Percentiles rank a stretch among this genome's conserved stretches.
Evolutionary conservation across 64 coral and sea anemone species (phyloP).

Genomic region (Stichodactyla helianthus): DNA sequence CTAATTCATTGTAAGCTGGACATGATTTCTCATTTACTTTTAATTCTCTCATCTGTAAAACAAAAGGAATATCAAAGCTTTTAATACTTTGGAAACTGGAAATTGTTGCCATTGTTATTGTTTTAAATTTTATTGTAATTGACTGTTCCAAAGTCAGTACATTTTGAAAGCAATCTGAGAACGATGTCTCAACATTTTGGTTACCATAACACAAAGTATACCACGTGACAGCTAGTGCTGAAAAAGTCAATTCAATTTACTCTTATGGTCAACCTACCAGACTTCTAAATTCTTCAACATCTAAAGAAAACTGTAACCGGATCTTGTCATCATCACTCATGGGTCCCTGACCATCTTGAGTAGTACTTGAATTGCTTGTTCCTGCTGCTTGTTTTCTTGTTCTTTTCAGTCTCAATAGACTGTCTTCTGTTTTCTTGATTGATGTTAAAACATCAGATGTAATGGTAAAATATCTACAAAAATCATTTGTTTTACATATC

Average conservation of each 20-base stretch:
- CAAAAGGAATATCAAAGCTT: not conserved
- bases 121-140: too few species aligned
- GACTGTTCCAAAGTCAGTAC: too few species aligned
- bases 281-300: constrained; percentile 72
- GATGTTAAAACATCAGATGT: constrained; percentile 89
- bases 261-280: not conserved
- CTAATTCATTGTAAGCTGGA: constrained; percentile 57
- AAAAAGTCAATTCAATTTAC: too few species aligned
- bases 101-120: too few species aligned
- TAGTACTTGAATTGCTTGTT: constrained; percentile 4
- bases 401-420: constrained; percentile 79
- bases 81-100: not conserved
- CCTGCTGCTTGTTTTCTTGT: constrained; percentile 63
- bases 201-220: too few species aligned
- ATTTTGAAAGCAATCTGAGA: too few species aligned
- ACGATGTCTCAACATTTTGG: too few species aligned
- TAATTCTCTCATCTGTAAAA: constrained; percentile 60
- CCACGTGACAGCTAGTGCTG: too few species aligned
- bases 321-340: constrained; percentile 97
- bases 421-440: constrained; percentile 94
- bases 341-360: constrained; percentile 26
- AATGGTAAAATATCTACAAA: constrained; percentile 64
- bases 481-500: not conserved
- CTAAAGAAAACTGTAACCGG: constrained; percentile 77
- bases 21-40: constrained; percentile 55